Base-by-base conservation (phyloP, 1,140 invertebrate genomes). In the Drepana arcuata region DNA sequence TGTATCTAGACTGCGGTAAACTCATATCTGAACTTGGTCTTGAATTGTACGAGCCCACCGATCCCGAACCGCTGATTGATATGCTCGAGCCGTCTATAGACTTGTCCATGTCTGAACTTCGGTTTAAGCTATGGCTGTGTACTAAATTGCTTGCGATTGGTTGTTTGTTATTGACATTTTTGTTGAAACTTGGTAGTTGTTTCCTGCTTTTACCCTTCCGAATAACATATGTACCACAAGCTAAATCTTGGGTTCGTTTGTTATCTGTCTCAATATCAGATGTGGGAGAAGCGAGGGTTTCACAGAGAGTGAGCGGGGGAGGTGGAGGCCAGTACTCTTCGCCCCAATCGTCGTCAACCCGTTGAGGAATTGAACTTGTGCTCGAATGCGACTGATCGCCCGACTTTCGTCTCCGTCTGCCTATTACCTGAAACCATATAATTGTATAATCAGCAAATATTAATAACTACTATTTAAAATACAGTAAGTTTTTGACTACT, bases 211-310 rank as follows among this genome's bases (percentile, higher is more conserved):
- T 55, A 66, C 86, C 90, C 30, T 89, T 87, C 11, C 91, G 70
- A 34, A 92, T 91, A 4, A 92, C 88, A 53, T 92, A 92, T 6
- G 90, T 92, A n/a, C 90, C 90, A 16, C 87, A 87, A 12, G 86
- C 87, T 2, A 90, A 55, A 44, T 89, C 88, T 41, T 87, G 53
- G 25, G 78, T 58, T 61, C 87, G 33, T 55, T 85, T 53, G 61
- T 86, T 53, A 65, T 89, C 78, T 45, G 86, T 87, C 31, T 83
- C 78, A 2, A 54, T 64, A 51, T 91, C 90, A 2, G 90, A 91
- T 45, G 88, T 88, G 0, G 90, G 89, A 0, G 90, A 91, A 0
- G 87, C 84, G 0, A 89, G 87, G 57, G 90, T 86, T 9, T 89
- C 89, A 33, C 87, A 89, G 5, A 85, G 81, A 6, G 85, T 73